A percentile compares a stretch with the other conserved stretches of the same genome.
Conservation (phyloP, 2,888 invertebrate species). For the Drosophila birchii region DNA sequence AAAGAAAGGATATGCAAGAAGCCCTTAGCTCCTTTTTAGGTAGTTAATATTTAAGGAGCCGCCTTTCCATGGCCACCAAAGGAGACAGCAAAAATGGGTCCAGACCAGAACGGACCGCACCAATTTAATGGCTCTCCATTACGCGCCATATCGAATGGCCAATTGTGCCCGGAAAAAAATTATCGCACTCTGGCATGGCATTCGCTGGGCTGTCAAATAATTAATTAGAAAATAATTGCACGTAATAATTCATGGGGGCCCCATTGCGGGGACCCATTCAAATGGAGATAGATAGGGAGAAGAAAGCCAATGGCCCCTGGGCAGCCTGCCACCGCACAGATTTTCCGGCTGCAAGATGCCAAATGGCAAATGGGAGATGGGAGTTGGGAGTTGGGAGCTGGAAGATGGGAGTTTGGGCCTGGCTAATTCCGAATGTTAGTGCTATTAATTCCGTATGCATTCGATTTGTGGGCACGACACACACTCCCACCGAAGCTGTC, state of each 20-base stretch:
- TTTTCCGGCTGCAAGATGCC: slow-evolving; percentile 39
- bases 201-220: slow-evolving; percentile 73
- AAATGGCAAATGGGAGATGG: not conserved
- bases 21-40: too few species aligned
- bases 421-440: slow-evolving; percentile 50
- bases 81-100: slow-evolving; percentile 15
- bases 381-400: not conserved
- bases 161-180: slow-evolving; percentile 60
- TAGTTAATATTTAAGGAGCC: not conserved
- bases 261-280: slow-evolving; percentile 49
- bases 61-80: slow-evolving; percentile 49
- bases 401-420: not conserved
- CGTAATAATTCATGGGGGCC: slow-evolving; percentile 73
- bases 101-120: slow-evolving; percentile 22
- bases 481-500: slow-evolving; percentile 49
- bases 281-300: slow-evolving; percentile 48
- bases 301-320: slow-evolving; percentile 54
- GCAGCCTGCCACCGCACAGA: slow-evolving; percentile 57
- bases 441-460: slow-evolving; percentile 73
- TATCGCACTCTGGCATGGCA: slow-evolving; percentile 60
- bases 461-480: slow-evolving; percentile 61
- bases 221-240: slow-evolving; percentile 81
- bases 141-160: slow-evolving; percentile 51
- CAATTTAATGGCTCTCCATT: slow-evolving; percentile 74
- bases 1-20: too few species aligned